Conservation (phyloP, 2,888 invertebrate genomes). For the Xestia rhomboidea region DNA sequence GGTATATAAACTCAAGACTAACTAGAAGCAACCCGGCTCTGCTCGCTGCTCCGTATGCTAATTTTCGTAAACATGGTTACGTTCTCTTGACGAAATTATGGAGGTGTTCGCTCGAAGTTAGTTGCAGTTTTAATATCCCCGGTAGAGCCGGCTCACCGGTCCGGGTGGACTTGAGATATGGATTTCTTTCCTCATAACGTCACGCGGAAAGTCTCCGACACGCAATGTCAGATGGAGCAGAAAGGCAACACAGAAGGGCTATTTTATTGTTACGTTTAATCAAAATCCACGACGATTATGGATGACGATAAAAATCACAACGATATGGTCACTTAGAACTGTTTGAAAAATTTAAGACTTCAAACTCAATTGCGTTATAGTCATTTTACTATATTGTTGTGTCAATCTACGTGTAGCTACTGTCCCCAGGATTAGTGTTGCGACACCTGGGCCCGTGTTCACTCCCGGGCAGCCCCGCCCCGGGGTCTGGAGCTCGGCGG, state of each 20-base stretch:
- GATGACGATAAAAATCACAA: background rate
- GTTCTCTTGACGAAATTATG: slow-evolving; percentile 24
- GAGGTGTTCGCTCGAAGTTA: slow-evolving; percentile 30
- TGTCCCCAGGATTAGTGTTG: slow-evolving; percentile 51
- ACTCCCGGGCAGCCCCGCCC: background rate
- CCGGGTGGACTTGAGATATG: background rate
- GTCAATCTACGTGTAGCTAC: too few relatives aligned
- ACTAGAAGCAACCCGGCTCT: slow-evolving; percentile 2
- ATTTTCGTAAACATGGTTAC: slow-evolving; percentile 27
- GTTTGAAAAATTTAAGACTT: background rate
- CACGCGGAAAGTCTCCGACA: background rate
- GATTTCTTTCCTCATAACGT: slow-evolving; percentile 24
- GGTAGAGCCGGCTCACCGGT: slow-evolving; percentile 1
- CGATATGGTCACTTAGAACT: background rate
- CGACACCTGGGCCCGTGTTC: slow-evolving; percentile 40
- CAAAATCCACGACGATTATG: background rate
- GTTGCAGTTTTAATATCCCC: slow-evolving; percentile 43
- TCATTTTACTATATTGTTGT: background rate
- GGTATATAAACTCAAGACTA: slow-evolving; percentile 1
- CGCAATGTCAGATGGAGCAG: background rate
- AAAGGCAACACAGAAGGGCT: background rate
- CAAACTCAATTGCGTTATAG: background rate
- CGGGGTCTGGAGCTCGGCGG: background rate
- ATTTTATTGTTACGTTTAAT: background rate
- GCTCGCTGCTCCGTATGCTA: slow-evolving; percentile 13